Evolutionary conservation across 1,140 invertebrate species (phyloP), one percentile per base, ranked within the genome.

Genomic region (Heliconius melpomene): DNA sequence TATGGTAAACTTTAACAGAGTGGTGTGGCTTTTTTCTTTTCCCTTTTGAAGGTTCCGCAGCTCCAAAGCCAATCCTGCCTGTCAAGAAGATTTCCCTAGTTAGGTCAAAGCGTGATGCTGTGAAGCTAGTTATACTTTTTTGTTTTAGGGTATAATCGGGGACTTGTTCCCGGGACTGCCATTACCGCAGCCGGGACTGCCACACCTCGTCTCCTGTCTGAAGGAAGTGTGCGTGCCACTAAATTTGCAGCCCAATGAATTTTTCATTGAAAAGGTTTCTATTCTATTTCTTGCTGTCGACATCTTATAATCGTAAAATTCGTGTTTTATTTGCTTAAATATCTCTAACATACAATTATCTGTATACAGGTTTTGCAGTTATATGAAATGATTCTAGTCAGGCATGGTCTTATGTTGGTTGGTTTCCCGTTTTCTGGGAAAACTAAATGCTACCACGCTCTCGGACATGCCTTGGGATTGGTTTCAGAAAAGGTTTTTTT

Each of bases 311-410:
- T 52, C 18, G 2, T 20, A 52, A 16, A 6, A 36, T 36, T 36
- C 71, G 32, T 36, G 72, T 13, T 18, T 72, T 40, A 54, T n/a
- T 79, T 57, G 73, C 11, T 23, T 13, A 66, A 77, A 40, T 77
- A 52, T 20, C 18, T 20, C 50, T 52, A 8, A 52, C 50, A 52
- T 46, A 46, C 7, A 52, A 52, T 29, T 13, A 75, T 75, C 72
- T 72, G 16, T 2, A 36, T 36, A 57, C 72, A 94, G 91, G 88
- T 88, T 38, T 85, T 93, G 11, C 97, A 99, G 94, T 96, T 99
- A 23, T 99, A 98, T 91, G 98, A 99, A 94, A 99, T 99, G 98
- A 99, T 99, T 95, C 96, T 98, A 54, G 98, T 99, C 1, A 95
- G 98, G 40, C 98, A 98, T 90, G 97, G 97, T 13, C 95, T 98